Evolutionary conservation across 1,140 invertebrate species (phyloP).

Genomic region (Nasonia giraulti): DNA sequence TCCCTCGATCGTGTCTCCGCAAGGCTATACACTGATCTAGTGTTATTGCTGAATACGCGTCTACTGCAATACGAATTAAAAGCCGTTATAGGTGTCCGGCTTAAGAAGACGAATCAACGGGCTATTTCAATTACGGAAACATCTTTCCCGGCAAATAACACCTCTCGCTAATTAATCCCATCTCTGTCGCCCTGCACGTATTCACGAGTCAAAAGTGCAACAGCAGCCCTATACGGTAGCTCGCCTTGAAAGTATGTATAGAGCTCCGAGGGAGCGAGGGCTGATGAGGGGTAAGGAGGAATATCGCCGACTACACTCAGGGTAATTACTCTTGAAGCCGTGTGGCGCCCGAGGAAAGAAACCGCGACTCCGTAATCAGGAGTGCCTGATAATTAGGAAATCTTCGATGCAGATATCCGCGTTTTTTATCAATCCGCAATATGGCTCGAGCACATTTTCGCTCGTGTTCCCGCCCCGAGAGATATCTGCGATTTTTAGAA

Average conservation of each 20-base stretch:
- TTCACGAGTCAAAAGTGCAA: too few relatives aligned
- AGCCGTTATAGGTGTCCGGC: too few relatives aligned
- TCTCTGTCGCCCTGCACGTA: too few relatives aligned
- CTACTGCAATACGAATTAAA: background rate
- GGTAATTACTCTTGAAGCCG: conserved; percentile 26
- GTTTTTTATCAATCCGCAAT: too few relatives aligned
- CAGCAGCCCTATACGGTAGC: too few relatives aligned
- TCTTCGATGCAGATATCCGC: background rate
- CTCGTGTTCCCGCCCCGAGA: background rate
- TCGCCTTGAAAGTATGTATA: too few relatives aligned
- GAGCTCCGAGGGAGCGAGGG: too few relatives aligned
- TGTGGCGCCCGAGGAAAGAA: background rate
- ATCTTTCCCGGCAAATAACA: too few relatives aligned
- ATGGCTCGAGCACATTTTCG: too few relatives aligned
- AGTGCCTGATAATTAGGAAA: conserved; percentile 28
- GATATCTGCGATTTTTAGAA: background rate
- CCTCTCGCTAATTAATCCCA: too few relatives aligned
- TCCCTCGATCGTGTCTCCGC: background rate
- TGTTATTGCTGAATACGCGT: background rate
- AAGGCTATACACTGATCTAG: background rate
- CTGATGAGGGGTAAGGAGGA: background rate
- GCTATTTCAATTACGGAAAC: too few relatives aligned
- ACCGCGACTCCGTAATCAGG: background rate
- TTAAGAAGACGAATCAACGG: too few relatives aligned
- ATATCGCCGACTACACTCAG: conserved; percentile 34